phyloP scores from a whole-genome alignment of 2,797 vertebrate species.

The Buphagus erythrorhynchus region DNA sequence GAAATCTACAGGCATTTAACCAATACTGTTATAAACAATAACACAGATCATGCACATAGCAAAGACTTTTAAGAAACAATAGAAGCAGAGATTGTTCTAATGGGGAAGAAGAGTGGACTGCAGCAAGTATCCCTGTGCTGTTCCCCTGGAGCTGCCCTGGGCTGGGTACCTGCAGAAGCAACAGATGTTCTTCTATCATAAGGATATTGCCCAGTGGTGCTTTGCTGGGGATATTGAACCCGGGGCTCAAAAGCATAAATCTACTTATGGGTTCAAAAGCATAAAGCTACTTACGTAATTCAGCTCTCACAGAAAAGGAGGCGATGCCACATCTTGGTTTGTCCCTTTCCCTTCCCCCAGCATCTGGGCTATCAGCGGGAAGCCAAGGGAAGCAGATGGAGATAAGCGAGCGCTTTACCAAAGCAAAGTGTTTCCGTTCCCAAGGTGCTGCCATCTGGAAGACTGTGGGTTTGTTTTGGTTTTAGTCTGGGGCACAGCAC shows the following conservation, averaged over 20 bases:
- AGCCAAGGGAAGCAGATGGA: constrained; percentile 51
- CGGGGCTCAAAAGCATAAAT: neutral
- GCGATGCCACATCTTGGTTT: neutral
- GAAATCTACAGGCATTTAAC: neutral
- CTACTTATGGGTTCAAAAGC: neutral
- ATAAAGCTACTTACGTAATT: neutral
- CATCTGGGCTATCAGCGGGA: neutral
- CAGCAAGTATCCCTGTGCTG: neutral
- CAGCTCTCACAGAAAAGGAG: neutral
- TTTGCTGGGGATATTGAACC: neutral
- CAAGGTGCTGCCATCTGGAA: constrained; percentile 15
- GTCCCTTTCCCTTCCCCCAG: neutral
- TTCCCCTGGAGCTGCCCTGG: neutral
- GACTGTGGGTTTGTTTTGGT: neutral
- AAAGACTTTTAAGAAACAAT: neutral
- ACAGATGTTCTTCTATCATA: neutral
- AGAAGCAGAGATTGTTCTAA: neutral
- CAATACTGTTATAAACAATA: neutral
- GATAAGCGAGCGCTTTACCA: neutral
- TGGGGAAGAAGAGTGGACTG: neutral
- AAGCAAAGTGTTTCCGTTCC: constrained; percentile 49
- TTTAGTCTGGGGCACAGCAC: neutral
- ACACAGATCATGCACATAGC: fast-evolving
- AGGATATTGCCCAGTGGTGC: neutral
- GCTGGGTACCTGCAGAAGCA: neutral